Conservation (phyloP, 2,888 invertebrate species). For the Cylindroiulus punctatus region DNA sequence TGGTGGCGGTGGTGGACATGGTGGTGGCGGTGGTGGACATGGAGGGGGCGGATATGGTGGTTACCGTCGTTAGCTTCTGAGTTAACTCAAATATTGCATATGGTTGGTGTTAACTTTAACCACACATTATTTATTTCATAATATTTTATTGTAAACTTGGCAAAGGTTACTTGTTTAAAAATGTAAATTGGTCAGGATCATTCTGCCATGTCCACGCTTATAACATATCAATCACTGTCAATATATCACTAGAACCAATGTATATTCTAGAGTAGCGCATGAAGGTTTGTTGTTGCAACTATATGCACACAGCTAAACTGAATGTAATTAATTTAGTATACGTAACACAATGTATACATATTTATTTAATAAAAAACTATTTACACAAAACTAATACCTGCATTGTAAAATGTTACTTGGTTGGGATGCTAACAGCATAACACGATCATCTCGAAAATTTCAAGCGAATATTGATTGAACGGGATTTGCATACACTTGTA, state of each 20-base stretch:
- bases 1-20: slow-evolving; percentile 49
- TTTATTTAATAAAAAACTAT: too few species aligned
- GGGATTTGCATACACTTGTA: too few species aligned
- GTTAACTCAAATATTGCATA: neutral
- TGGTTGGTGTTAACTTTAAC: too few species aligned
- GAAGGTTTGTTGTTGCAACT: too few species aligned
- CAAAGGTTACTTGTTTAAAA: neutral
- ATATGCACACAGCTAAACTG: too few species aligned
- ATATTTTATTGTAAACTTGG: neutral
- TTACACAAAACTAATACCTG: too few species aligned
- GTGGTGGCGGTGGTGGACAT: slow-evolving; percentile 17
- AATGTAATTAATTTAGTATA: too few species aligned
- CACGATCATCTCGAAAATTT: too few species aligned
- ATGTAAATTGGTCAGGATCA: neutral
- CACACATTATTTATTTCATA: neutral
- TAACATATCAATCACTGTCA: neutral
- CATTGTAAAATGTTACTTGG: too few species aligned
- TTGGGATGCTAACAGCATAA: too few species aligned
- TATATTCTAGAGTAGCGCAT: neutral
- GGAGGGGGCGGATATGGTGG: slow-evolving; percentile 40
- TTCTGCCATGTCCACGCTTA: neutral
- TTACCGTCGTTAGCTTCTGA: neutral
- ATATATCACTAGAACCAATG: neutral
- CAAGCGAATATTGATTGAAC: too few species aligned
- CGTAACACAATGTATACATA: too few species aligned